Evolutionary conservation across 2,888 invertebrate genomes (phyloP).

Genomic region (Pedicia rivosa): DNA sequence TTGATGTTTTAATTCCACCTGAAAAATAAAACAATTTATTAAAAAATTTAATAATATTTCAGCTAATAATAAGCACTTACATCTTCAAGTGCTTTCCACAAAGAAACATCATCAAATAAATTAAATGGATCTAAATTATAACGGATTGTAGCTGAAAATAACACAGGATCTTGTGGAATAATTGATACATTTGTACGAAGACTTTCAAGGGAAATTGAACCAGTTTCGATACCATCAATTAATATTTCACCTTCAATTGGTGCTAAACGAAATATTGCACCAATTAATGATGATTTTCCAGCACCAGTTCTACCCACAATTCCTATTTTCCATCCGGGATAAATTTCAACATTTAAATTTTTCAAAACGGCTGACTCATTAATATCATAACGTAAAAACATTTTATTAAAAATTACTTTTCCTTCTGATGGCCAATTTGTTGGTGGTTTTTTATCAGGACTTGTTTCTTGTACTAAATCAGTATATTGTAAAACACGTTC

Average conservation of each 20-base stretch:
- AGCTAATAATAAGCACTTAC: too few relatives aligned
- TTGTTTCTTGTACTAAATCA: conserved; percentile 42
- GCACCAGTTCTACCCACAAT: conserved; percentile 76
- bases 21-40: too few relatives aligned
- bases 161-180: conserved; percentile 39
- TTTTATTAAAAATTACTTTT: conserved; percentile 35
- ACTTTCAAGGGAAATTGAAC: conserved; percentile 33
- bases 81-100: conserved; percentile 26
- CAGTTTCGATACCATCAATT: conserved; percentile 52
- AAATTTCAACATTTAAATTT: conserved; percentile 48
- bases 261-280: conserved; percentile 61
- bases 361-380: conserved; percentile 51
- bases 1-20: conserved; percentile 34
- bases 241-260: conserved; percentile 50
- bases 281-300: conserved; percentile 63
- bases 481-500: conserved; percentile 57
- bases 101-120: conserved; percentile 23
- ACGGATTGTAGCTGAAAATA: conserved; percentile 42
- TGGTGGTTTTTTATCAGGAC: conserved; percentile 33
- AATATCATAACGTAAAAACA: conserved; percentile 42
- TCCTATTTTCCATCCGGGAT: conserved; percentile 53
- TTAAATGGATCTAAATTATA: conserved; percentile 46
- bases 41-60: too few relatives aligned
- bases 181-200: conserved; percentile 37
- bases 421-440: conserved; percentile 54